Evolutionary conservation across 1,140 invertebrate species (phyloP).

Genomic region (Drosophila bifasciata): DNA sequence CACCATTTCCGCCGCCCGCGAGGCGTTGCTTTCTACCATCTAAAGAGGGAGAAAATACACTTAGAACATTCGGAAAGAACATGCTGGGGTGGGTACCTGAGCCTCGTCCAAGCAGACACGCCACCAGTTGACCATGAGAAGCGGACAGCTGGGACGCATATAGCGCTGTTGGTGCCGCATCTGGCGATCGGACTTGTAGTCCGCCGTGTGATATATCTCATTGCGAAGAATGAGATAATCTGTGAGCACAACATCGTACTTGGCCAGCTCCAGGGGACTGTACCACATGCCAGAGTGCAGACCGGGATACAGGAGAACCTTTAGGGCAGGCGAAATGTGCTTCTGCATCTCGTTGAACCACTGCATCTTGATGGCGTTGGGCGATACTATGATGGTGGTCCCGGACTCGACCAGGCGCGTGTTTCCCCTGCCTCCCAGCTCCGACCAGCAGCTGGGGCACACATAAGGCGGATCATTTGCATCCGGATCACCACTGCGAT

Average conservation of each 20-base stretch:
- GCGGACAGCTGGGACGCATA: constrained; percentile 85
- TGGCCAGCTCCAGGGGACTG: constrained; percentile 87
- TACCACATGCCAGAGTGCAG: constrained; percentile 86
- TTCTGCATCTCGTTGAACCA: constrained; percentile 91
- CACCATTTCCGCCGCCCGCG: constrained; percentile 84
- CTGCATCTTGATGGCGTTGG: constrained; percentile 88
- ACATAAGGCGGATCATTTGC: constrained; percentile 35
- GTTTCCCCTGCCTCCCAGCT: constrained; percentile 12
- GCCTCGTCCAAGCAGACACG: constrained; percentile 92
- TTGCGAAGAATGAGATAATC: constrained; percentile 88
- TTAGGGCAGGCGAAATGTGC: constrained; percentile 85
- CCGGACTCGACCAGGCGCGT: constrained; percentile 84
- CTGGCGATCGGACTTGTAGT: constrained; percentile 56
- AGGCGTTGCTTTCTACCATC: constrained; percentile 88
- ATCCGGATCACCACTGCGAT: background rate
- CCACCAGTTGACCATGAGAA: constrained; percentile 90
- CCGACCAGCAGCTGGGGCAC: constrained; percentile 75
- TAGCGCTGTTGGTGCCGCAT: constrained; percentile 60
- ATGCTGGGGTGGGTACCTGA: constrained; percentile 84
- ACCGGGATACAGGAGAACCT: constrained; percentile 86
- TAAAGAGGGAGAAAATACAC: background rate
- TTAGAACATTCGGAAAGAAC: too few species aligned
- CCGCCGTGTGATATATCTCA: constrained; percentile 86
- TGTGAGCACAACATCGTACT: constrained; percentile 91
- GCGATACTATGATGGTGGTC: constrained; percentile 91